These are phyloP conservation scores for Crypturellus undulatus DNA, from an alignment of 2,113 vertebrate genomes.

Conservation along the genomic window DNA sequence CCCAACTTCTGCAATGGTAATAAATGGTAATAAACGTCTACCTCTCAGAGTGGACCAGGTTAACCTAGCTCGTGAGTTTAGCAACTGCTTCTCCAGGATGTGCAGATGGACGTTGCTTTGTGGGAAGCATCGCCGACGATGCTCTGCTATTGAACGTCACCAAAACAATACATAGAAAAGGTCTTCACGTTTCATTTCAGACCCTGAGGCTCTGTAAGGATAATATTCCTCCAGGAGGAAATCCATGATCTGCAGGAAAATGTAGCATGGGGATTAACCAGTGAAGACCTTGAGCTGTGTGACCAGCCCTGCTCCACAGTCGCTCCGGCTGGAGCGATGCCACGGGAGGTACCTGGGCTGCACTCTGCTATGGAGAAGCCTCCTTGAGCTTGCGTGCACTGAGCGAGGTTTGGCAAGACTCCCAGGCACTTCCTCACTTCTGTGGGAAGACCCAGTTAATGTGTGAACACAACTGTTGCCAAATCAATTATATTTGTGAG, in stretches of 20 bases:
- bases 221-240: background rate
- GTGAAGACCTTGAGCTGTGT: background rate
- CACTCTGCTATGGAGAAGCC: background rate
- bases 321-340: too few species aligned
- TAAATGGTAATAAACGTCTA: background rate
- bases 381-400: background rate
- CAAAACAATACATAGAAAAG: background rate
- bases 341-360: background rate
- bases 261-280: background rate
- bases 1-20: background rate
- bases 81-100: background rate
- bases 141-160: accelerated
- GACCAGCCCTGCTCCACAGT: too few species aligned
- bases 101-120: background rate
- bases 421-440: background rate
- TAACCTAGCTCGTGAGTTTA: background rate
- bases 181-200: background rate
- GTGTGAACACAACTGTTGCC: background rate
- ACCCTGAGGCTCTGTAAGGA: background rate
- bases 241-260: too few species aligned
- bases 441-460: background rate
- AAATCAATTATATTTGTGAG: background rate
- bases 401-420: background rate
- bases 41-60: background rate
- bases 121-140: background rate